Conservation (phyloP, 2,888 invertebrate species). For the Euplexia lucipara region DNA sequence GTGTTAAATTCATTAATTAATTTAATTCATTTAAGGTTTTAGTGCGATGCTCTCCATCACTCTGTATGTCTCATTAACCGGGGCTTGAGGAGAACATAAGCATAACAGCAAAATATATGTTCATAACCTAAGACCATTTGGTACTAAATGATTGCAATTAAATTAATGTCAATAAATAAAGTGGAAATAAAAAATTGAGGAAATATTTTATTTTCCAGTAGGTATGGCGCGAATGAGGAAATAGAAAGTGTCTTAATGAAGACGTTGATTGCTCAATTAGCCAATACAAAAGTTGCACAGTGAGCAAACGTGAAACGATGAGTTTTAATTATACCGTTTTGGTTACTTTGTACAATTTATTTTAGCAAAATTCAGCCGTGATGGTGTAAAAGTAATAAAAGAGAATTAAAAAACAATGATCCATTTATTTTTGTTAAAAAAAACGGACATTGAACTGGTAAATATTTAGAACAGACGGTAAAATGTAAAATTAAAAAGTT, state of each 20-base stretch:
- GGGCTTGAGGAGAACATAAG: too few species aligned
- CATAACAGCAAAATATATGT: too few species aligned
- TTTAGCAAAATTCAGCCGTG: background rate
- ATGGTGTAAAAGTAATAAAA: background rate
- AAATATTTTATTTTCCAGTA: background rate
- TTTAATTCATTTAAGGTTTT: too few species aligned
- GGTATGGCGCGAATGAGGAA: slow-evolving; percentile 25
- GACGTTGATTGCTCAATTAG: slow-evolving; percentile 53
- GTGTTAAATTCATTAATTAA: too few species aligned
- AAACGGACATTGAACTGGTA: slow-evolving; percentile 7
- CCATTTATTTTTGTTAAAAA: slow-evolving; percentile 2
- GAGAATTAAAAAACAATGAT: background rate
- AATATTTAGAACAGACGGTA: slow-evolving; percentile 36
- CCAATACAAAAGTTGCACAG: slow-evolving; percentile 29
- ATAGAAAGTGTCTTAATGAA: slow-evolving; percentile 53
- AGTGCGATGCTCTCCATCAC: too few species aligned
- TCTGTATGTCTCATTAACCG: too few species aligned
- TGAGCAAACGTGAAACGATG: background rate
- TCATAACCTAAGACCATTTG: too few species aligned
- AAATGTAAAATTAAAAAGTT: slow-evolving; percentile 27
- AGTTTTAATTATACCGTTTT: background rate
- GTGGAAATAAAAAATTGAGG: background rate
- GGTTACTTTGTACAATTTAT: background rate
- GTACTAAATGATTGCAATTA: background rate
- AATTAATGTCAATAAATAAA: too few species aligned